Conservation (phyloP, 1,140 invertebrate species). For the Sesamia nonagrioides region DNA sequence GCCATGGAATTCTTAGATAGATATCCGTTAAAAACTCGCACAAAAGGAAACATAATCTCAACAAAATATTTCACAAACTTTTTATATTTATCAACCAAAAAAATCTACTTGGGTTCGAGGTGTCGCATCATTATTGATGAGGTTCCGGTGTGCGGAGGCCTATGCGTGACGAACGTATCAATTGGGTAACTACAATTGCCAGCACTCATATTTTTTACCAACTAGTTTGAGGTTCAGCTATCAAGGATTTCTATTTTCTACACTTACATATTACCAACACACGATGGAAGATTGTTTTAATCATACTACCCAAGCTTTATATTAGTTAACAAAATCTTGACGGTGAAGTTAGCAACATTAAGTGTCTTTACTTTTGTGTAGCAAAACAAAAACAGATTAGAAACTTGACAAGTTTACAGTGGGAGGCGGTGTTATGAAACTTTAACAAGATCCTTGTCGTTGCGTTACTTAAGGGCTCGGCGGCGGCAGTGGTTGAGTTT, state of each 20-base stretch:
- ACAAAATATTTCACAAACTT: neutral
- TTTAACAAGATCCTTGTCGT: neutral
- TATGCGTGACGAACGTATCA: constrained; percentile 31
- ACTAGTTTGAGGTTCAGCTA: neutral
- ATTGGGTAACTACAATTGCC: constrained; percentile 1
- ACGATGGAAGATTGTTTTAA: neutral
- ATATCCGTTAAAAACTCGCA: no score
- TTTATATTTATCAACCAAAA: neutral
- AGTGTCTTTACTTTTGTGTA: neutral
- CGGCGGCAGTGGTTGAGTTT: neutral
- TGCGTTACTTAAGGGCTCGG: neutral
- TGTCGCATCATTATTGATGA: constrained; percentile 28
- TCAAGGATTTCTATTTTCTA: neutral
- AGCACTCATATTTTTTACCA: neutral
- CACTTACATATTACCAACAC: neutral
- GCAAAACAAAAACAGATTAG: neutral
- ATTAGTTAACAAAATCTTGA: neutral
- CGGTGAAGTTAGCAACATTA: no score
- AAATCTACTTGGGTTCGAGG: neutral
- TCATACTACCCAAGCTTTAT: neutral
- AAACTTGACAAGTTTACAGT: constrained; percentile 1
- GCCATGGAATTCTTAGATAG: no score
- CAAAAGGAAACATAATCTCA: no score
- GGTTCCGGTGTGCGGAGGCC: constrained; percentile 22
- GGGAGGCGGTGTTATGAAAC: neutral